Evolutionary conservation across 2,797 vertebrate genomes (phyloP).

Genomic region (Setipinna tenuifilis): DNA sequence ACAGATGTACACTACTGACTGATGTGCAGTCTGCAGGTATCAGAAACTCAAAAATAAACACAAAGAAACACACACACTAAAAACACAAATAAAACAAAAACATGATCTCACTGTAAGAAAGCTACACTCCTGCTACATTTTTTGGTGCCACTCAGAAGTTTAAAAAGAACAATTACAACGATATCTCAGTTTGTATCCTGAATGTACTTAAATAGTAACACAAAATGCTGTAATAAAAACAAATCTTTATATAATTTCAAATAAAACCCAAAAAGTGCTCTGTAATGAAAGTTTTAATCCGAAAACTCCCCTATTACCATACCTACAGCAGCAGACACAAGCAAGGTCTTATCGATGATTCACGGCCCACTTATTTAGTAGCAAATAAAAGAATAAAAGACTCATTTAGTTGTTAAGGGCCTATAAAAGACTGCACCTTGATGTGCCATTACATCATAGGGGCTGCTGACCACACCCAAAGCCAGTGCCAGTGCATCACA

Average conservation of each 20-base stretch:
- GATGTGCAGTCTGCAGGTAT: background rate
- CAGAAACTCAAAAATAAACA: background rate
- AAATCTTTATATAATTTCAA: too few species aligned
- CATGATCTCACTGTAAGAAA: too few species aligned
- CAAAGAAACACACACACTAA: background rate
- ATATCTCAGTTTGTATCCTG: too few species aligned
- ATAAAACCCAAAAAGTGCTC: too few species aligned
- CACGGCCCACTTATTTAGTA: background rate
- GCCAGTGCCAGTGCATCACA: background rate
- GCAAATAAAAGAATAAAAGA: too few species aligned
- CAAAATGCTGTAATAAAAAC: too few species aligned
- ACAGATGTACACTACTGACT: background rate
- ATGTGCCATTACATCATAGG: background rate
- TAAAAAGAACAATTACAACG: too few species aligned
- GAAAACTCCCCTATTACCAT: too few species aligned
- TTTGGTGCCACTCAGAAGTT: too few species aligned
- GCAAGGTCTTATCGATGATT: background rate
- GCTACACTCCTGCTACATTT: too few species aligned
- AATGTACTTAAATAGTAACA: too few species aligned
- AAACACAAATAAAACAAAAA: background rate
- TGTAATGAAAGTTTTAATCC: too few species aligned
- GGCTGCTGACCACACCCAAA: background rate
- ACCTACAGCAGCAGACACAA: background rate
- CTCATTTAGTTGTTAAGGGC: background rate
- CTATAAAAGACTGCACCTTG: slow-evolving; percentile 1